phyloP scores from a whole-genome alignment of 2,888 invertebrate species.

The Suillia variegata region DNA sequence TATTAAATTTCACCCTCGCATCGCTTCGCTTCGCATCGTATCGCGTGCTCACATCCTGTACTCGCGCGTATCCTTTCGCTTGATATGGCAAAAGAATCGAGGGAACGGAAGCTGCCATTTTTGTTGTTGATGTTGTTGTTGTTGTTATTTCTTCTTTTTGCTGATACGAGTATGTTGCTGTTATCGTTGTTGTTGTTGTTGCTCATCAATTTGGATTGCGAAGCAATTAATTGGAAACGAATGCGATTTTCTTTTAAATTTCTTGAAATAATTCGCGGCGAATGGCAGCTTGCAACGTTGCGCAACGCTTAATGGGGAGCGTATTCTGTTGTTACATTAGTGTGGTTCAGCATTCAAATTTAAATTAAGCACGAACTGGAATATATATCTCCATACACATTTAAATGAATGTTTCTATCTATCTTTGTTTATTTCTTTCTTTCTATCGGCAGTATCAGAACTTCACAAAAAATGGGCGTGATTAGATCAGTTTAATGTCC shows the following conservation, averaged over 20 bases:
- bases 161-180: too few species aligned
- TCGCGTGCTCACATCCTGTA: background rate
- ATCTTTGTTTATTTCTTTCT: too few species aligned
- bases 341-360: background rate
- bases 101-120: background rate
- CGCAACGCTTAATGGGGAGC: too few species aligned
- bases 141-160: too few species aligned
- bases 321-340: too few species aligned
- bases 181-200: slow-evolving; percentile 13
- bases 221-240: slow-evolving; percentile 36
- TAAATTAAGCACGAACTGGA: background rate
- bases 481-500: too few species aligned
- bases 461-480: too few species aligned
- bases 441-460: too few species aligned
- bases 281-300: background rate
- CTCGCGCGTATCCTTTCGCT: background rate
- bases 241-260: slow-evolving; percentile 32
- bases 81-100: background rate
- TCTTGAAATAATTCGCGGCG: slow-evolving; percentile 13
- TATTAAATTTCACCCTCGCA: background rate
- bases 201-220: slow-evolving; percentile 27
- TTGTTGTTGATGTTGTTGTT: slow-evolving; percentile 8
- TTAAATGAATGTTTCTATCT: too few species aligned
- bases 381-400: background rate
- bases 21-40: background rate